Conservation (phyloP, 2,113 vertebrate species). For the Crotalus helleri region DNA sequence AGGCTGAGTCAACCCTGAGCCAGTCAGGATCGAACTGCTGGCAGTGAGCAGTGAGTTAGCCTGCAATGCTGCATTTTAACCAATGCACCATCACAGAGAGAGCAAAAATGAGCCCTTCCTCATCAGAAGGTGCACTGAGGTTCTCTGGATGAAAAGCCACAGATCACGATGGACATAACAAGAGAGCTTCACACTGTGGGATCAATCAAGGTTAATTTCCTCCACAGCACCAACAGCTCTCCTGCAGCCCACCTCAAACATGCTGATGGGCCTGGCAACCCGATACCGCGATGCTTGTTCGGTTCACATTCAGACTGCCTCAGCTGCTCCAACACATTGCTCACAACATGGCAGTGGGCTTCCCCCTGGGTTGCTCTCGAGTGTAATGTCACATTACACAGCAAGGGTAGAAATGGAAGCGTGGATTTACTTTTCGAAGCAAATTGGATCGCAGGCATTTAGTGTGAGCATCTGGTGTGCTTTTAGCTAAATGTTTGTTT, state of each 20-base stretch:
- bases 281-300: constrained; percentile 29
- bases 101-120: too few species aligned
- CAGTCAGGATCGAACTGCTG: too few species aligned
- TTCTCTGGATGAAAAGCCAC: not conserved
- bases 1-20: too few species aligned
- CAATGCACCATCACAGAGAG: too few species aligned
- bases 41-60: too few species aligned
- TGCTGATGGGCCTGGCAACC: constrained; percentile 41
- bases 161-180: constrained; percentile 37
- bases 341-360: constrained; percentile 49
- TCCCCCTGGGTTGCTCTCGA: not conserved
- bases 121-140: too few species aligned
- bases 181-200: constrained; percentile 35
- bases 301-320: not conserved
- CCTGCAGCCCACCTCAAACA: constrained; percentile 48
- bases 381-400: constrained; percentile 57
- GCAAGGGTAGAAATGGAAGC: constrained; percentile 51
- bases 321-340: constrained; percentile 32
- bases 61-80: too few species aligned
- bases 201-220: constrained; percentile 22
- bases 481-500: constrained; percentile 48
- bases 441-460: constrained; percentile 60
- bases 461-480: constrained; percentile 55
- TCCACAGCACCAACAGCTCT: constrained; percentile 40
- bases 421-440: constrained; percentile 56